Percentiles rank a stretch among this genome's conserved stretches.
These are phyloP conservation scores for Scomber scombrus DNA, from an alignment of 2,113 vertebrate genomes.

Conservation along the genomic window DNA sequence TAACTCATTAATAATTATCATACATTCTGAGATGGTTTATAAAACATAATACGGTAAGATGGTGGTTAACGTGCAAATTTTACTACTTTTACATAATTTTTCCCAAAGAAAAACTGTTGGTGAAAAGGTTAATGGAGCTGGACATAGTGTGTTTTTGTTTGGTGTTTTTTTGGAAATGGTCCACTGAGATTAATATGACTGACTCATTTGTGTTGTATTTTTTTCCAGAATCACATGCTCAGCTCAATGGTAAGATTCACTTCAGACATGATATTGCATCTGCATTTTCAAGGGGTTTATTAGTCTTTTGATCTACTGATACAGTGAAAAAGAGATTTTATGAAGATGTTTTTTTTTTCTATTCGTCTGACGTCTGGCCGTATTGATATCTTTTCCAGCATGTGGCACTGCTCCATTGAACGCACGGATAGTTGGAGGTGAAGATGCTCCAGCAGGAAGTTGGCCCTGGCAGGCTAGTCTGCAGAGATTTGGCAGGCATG, in stretches of 20 bases:
- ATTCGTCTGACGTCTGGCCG: too few relatives aligned
- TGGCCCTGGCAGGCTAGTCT: conserved; percentile 85
- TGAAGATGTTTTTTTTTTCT: too few relatives aligned
- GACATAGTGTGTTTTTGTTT: background rate
- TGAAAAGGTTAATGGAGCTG: too few relatives aligned
- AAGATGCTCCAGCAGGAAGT: conserved; percentile 10
- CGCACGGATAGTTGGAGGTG: conserved; percentile 77
- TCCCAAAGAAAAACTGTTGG: too few relatives aligned
- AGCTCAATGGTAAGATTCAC: conserved; percentile 58
- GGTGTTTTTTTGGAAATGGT: background rate
- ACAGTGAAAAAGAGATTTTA: too few relatives aligned
- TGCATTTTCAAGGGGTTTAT: too few relatives aligned
- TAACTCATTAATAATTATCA: too few relatives aligned
- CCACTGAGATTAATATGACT: background rate
- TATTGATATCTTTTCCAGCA: background rate
- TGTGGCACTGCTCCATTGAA: conserved; percentile 12
- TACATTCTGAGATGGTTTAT: too few relatives aligned
- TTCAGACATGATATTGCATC: background rate
- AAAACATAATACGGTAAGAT: too few relatives aligned
- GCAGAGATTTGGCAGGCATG: conserved; percentile 56
- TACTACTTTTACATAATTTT: too few relatives aligned
- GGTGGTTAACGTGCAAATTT: too few relatives aligned
- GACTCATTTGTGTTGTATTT: background rate
- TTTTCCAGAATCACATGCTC: conserved; percentile 56
- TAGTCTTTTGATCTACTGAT: too few relatives aligned